These are phyloP conservation scores for Ormyrus nitidulus DNA, from an alignment of 2,888 invertebrate species.

Conservation along the genomic window DNA sequence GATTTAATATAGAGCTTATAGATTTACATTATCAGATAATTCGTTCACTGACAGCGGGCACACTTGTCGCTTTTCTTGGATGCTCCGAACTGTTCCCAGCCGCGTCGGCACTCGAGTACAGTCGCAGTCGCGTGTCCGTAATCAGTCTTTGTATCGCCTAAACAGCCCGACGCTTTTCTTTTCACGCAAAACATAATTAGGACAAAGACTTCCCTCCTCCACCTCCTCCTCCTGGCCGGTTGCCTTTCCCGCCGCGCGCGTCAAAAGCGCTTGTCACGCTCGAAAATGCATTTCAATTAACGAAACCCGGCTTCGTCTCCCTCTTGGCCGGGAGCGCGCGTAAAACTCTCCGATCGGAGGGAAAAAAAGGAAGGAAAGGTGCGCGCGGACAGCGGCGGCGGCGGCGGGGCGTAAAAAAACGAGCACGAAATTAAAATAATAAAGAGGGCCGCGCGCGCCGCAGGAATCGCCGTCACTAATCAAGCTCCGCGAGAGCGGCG, in stretches of 20 bases:
- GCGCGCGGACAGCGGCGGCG: neutral
- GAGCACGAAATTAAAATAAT: constrained; percentile 34
- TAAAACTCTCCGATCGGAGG: neutral
- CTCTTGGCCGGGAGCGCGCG: neutral
- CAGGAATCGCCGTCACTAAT: constrained; percentile 43
- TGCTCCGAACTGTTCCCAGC: too few relatives aligned
- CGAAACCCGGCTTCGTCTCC: constrained; percentile 1
- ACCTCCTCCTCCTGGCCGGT: too few relatives aligned
- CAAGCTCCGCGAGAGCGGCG: constrained; percentile 6
- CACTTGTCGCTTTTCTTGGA: neutral
- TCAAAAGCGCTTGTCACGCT: constrained; percentile 36
- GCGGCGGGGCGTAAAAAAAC: neutral
- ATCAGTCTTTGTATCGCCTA: neutral
- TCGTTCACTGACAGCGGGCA: neutral
- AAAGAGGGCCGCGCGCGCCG: constrained; percentile 14
- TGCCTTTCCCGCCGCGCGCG: too few relatives aligned
- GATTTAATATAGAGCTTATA: too few relatives aligned
- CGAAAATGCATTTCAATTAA: constrained; percentile 39
- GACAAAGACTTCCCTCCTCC: neutral
- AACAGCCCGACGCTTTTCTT: neutral
- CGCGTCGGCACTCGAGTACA: neutral
- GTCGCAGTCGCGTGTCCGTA: constrained; percentile 7
- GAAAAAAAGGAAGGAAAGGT: constrained; percentile 20
- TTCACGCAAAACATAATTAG: constrained; percentile 12
- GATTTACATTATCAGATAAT: too few relatives aligned